Percentiles rank a stretch among this genome's conserved stretches.
These are phyloP conservation scores for Saccopteryx bilineata DNA, from an alignment of 2,113 vertebrate species.

Conservation along the genomic window DNA sequence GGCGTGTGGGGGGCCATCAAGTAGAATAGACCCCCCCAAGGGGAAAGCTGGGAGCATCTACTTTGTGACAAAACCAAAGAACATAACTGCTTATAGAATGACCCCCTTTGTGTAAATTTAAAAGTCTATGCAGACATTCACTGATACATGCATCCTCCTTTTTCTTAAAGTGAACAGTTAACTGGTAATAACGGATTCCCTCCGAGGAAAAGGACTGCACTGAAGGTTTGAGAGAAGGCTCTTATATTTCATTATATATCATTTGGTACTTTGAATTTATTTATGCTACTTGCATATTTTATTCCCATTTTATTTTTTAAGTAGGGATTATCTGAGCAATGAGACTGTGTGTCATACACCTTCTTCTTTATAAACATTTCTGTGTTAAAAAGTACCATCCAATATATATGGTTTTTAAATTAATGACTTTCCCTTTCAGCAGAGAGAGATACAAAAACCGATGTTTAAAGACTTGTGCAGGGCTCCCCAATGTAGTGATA, in stretches of 20 bases:
- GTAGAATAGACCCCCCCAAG: neutral
- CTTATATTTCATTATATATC: constrained; percentile 9
- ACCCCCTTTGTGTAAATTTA: neutral
- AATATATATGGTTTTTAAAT: neutral
- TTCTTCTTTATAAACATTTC: constrained; percentile 26
- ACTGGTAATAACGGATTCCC: neutral
- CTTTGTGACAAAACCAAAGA: constrained; percentile 29
- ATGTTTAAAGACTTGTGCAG: neutral
- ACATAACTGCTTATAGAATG: constrained; percentile 23
- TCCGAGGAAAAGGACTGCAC: neutral
- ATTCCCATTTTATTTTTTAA: neutral
- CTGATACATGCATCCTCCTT: neutral
- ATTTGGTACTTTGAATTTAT: constrained; percentile 9
- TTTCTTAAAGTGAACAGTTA: constrained; percentile 24
- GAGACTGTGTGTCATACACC: neutral
- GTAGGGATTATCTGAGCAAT: neutral
- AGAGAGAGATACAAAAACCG: neutral
- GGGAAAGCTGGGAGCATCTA: neutral
- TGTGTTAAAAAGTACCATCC: constrained; percentile 9
- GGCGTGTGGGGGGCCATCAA: neutral
- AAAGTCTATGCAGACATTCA: neutral
- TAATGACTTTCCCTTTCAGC: neutral
- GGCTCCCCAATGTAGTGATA: neutral
- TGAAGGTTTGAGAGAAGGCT: neutral
- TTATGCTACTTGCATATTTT: constrained; percentile 1